A percentile compares a stretch with the other conserved stretches of the same genome.
phyloP scores from a whole-genome alignment of 1,140 invertebrate genomes.

The Cataglyphis hispanica region DNA sequence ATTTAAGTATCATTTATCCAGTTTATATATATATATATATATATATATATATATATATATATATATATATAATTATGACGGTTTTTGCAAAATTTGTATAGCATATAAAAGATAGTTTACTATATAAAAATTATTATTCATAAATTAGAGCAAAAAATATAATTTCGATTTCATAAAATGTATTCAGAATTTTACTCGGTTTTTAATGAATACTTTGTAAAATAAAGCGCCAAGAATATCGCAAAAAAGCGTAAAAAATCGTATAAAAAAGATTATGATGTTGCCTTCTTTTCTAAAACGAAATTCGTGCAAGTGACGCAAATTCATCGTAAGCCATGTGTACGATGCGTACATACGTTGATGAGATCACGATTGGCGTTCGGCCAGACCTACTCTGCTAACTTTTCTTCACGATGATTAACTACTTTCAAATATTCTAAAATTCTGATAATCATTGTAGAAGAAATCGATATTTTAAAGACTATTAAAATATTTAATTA shows the following conservation, averaged over 20 bases:
- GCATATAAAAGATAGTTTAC: neutral
- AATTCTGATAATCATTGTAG: conserved; percentile 13
- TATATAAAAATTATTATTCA: neutral
- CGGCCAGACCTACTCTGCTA: conserved; percentile 54
- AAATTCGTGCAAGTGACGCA: conserved; percentile 49
- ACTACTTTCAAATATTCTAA: conserved; percentile 37
- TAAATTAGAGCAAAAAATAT: neutral
- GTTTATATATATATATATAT: neutral
- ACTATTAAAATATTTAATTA: too few relatives aligned
- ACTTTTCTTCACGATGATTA: conserved; percentile 46
- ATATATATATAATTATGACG: too few relatives aligned
- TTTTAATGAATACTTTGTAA: neutral
- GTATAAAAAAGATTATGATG: neutral
- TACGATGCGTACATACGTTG: conserved; percentile 57
- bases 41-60: too few relatives aligned
- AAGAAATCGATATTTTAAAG: neutral
- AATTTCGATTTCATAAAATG: neutral
- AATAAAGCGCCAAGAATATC: neutral
- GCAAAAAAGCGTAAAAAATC: neutral
- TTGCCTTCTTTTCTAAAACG: neutral
- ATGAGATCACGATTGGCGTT: conserved; percentile 66
- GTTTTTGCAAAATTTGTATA: neutral
- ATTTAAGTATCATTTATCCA: neutral
- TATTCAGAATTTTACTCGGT: neutral
- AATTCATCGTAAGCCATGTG: conserved; percentile 42